Base-by-base conservation (phyloP, 2,797 vertebrate species). In the Novumbra hubbsi region DNA sequence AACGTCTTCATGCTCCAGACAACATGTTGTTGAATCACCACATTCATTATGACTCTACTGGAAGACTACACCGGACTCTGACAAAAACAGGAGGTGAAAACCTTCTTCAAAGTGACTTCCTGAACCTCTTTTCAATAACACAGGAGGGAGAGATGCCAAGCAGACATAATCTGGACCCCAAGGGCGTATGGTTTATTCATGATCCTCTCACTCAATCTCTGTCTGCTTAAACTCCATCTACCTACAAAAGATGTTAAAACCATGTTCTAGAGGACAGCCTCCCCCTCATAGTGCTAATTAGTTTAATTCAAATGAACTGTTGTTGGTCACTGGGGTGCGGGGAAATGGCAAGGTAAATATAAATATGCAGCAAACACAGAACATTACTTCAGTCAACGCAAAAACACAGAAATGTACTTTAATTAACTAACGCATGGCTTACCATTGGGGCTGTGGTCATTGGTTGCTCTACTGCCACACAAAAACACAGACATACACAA, bases 181-280 rank as follows among this genome's bases (percentile, higher is more conserved):
- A 21, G 48, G 52, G 30, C 17, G 5, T 4, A 24, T 71, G 70
- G 38, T 71, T 71, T 60, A 71, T 71, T 57, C 6, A 71, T 57
- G 17, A 38, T 45, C 32, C 50, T 71, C 52, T 38, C 69, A 41
- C 52, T 60, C 70, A 71, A 49, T 17, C 32, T 45, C 67, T 69
- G 67, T 50, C 67, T 69, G 32, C 17, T 12, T 71, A 24, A 57
- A 60, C n/a, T 30, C 48, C 32, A 34, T 16, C 32, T 19, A 34
- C 32, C 49, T 57, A 24, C 28, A 71, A 24, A 60, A 7, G 60
- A 60, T 60, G 52, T 57, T 9, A 38, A 71, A 71, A 57, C 70
- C 52, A 57, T 71, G 70, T 71, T 71, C 24, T 24, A 6, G 21
- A 60, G 70, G 21, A 19, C 34, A 21, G n/a, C 2, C 17, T 71